These are phyloP conservation scores for Apodemia mormo DNA, from an alignment of 2,888 invertebrate genomes.

Conservation along the genomic window DNA sequence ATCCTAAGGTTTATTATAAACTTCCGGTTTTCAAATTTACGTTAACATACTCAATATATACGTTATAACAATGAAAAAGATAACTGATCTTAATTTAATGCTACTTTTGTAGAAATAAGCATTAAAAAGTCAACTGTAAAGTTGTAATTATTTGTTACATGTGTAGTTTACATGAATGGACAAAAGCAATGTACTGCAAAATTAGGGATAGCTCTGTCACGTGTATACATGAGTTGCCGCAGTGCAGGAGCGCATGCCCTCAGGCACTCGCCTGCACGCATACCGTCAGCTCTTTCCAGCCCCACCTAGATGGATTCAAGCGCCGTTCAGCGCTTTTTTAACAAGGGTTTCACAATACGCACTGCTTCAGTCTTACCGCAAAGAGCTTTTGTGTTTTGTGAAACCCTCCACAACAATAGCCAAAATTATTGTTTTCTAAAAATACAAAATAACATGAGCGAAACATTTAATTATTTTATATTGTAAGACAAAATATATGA, in stretches of 20 bases:
- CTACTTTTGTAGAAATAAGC: too few relatives aligned
- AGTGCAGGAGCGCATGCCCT: conserved; percentile 66
- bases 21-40: too few relatives aligned
- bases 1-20: too few relatives aligned
- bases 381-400: conserved; percentile 10
- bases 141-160: too few relatives aligned
- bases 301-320: conserved; percentile 6
- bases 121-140: too few relatives aligned
- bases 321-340: conserved; percentile 9
- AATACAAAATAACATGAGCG: not conserved
- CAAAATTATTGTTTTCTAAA: not conserved
- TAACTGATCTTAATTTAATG: too few relatives aligned
- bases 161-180: not conserved
- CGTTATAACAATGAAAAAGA: too few relatives aligned
- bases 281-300: conserved; percentile 22
- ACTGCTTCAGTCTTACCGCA: conserved; percentile 4
- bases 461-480: not conserved
- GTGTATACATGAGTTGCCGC: conserved; percentile 52
- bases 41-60: too few relatives aligned
- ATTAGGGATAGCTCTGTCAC: conserved; percentile 7
- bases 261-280: conserved; percentile 20
- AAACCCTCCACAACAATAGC: conserved; percentile 8
- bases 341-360: conserved; percentile 4
- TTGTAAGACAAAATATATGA: not conserved
- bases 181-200: not conserved